Base-by-base conservation (phyloP, 1,140 invertebrate genomes). In the Cotesia glomerata region DNA sequence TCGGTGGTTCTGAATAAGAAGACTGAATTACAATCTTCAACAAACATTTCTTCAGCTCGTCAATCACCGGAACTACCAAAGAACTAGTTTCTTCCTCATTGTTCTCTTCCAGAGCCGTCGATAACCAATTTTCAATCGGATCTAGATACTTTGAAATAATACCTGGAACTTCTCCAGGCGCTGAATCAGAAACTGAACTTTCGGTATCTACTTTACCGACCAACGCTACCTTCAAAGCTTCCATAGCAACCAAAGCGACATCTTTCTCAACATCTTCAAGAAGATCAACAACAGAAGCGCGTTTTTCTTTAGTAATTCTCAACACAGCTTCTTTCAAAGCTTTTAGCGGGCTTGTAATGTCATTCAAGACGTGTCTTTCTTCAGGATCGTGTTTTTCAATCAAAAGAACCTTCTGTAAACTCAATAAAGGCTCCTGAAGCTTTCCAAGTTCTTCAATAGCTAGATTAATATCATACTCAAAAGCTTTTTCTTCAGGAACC, bases 191-290 rank as follows among this genome's bases (percentile, higher is more conserved):
- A 26, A 63, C 61, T 63, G 74, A 49, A 16, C 67, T 45, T 63
- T 74, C 26, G 9, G n/a, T 5, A 18, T 71, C 18, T 73, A 65
- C n/a, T 59, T 71, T 58, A 35, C 59, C 63, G 14, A 74, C 69
- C 67, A 71, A 32, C 16, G 63, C 58, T 73, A 76, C 79, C 67
- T 80, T 80, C 3, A 75, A 67, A 0, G 75, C 64, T 69, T 81
- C 76, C 67, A 78, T 81, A 0, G 76, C 65, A 9, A 81, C 73
- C 18, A 82, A 35, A 8, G 70, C 49, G 0, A 78, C 72, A 52
- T 81, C 79, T 54, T 78, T 83, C 62, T 82, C 77, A 54, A 86
- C 78, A 35, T 81, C 82, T 64, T 84, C 80, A 16, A 86, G 64
- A n/a, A 82, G 67, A 13, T 80, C 74, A 7, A 85, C 7, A 18